Evolutionary conservation across 2,113 vertebrate genomes (phyloP), one percentile per base, ranked within the genome.

Genomic region (Alexandromys fortis): DNA sequence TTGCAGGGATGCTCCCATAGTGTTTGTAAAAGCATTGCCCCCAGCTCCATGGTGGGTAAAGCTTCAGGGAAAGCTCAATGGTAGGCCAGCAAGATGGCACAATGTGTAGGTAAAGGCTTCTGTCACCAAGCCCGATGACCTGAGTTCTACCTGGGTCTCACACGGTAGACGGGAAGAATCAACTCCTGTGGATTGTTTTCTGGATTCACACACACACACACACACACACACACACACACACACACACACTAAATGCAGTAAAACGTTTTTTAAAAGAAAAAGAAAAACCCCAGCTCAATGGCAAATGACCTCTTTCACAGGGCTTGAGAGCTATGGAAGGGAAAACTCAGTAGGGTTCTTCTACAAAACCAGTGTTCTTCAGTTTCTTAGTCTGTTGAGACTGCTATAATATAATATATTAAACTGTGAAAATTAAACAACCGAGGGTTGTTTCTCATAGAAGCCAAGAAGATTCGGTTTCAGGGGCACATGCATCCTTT

Each of bases 301-400:
- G 67, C 52, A 65, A 68, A 67, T 87, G 16, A 13, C 35, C 17
- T 58, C 49, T 73, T 47, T 72, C 22, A 87, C 67, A 24, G 33
- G 33, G 10, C 49, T 24, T 26, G 30, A 96, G 28, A 75, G 19
- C 16, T 52, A 68, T 2, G 4, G 55, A 72, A 94, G 35, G 30
- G 45, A 63, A 82, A 89, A 91, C 33, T 77, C 63, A 13, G 6
- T 67, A 68, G 22, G 7, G 4, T 17, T 82, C 33, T 81, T 30
- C 11, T 83, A 73, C 35, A 93, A 65, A 85, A 92, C 3, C 1
- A 86, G 22, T 30, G 47, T 65, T 88, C 93, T 96, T 94, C 45
- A 89, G 33, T 67, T 47, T 28, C 19, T 81, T 83, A 47, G 38
- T 83, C 38, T 42, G 1, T 49, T 85, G 47, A 26, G 47, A 38